Conservation (phyloP, 2,888 invertebrate species). For the Acholoe squamosa region DNA sequence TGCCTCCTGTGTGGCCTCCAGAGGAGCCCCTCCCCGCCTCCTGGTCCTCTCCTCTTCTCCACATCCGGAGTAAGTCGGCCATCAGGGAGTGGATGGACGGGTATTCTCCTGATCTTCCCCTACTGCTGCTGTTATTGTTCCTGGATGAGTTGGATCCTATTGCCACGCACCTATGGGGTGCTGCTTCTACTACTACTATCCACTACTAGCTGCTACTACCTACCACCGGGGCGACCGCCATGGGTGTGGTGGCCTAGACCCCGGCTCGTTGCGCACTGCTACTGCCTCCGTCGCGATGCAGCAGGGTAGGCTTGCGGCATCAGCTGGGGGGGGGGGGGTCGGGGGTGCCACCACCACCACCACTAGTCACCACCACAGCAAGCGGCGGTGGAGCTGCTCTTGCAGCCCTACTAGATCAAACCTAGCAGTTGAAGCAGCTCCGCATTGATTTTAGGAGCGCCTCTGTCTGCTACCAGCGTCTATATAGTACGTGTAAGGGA, state of each 20-base stretch:
- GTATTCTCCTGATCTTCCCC: too few relatives aligned
- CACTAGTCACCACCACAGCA: neutral
- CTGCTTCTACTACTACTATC: neutral
- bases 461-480: neutral
- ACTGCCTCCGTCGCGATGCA: neutral
- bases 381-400: neutral
- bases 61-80: neutral
- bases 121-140: neutral
- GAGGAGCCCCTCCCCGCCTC: neutral
- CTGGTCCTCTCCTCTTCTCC: neutral
- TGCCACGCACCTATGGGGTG: neutral
- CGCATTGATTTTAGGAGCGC: constrained; percentile 19
- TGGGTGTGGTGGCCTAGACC: neutral
- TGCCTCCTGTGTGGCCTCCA: neutral
- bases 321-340: neutral
- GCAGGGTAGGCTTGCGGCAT: neutral
- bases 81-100: neutral
- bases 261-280: neutral
- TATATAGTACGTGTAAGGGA: too few relatives aligned
- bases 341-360: neutral
- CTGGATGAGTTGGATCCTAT: neutral
- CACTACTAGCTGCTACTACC: neutral
- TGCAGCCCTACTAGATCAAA: constrained; percentile 20
- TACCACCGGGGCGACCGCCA: constrained; percentile 13
- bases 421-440: constrained; percentile 16